Conservation (phyloP, 2,113 vertebrate species). For the Speoplatyrhinus poulsoni region DNA sequence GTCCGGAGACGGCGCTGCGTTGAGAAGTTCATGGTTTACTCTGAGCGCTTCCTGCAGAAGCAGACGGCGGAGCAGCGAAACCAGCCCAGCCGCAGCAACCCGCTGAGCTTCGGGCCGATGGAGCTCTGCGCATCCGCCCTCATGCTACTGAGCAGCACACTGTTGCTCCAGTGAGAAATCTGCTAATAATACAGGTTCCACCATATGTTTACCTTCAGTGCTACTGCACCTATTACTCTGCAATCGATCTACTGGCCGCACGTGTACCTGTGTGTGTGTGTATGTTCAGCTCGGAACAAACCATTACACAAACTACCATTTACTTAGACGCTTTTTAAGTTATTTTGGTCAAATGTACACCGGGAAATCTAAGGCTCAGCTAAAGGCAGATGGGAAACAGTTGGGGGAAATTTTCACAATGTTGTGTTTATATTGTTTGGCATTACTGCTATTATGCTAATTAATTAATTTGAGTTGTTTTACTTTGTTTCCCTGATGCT, state of each 20-base stretch:
- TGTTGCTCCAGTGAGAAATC: slow-evolving; percentile 66
- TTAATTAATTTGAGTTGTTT: no score
- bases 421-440: no score
- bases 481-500: no score
- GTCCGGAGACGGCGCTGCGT: slow-evolving; percentile 64
- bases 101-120: slow-evolving; percentile 23
- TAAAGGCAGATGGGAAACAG: no score
- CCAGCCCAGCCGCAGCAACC: slow-evolving; percentile 12
- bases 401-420: no score
- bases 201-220: not conserved
- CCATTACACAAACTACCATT: no score
- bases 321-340: no score
- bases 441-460: no score
- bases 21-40: slow-evolving; percentile 67
- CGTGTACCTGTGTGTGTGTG: no score
- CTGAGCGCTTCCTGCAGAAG: slow-evolving; percentile 56
- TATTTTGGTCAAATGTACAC: no score
- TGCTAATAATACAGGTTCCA: not conserved
- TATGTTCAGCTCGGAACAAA: no score
- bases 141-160: slow-evolving; percentile 61
- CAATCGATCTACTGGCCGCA: slow-evolving; percentile 6
- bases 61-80: slow-evolving; percentile 38
- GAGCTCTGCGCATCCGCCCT: slow-evolving; percentile 54
- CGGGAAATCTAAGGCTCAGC: no score
- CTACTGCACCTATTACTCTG: slow-evolving; percentile 18